phyloP scores from a whole-genome alignment of 2,113 vertebrate genomes.

The Prunella fulvescens region DNA sequence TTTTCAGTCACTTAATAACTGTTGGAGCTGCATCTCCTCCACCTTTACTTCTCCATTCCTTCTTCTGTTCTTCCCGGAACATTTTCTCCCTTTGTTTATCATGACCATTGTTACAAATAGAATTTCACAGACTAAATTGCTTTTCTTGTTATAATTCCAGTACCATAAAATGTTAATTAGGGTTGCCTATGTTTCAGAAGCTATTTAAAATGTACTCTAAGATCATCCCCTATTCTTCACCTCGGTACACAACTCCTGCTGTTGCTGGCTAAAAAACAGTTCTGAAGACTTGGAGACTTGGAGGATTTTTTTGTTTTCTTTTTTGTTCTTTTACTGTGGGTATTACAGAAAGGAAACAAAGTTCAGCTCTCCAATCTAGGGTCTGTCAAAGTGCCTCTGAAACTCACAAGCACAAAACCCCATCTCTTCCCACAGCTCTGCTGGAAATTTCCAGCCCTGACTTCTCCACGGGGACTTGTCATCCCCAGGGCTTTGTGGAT shows the following conservation, averaged over 20 bases:
- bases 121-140: slow-evolving; percentile 30
- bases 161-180: slow-evolving; percentile 34
- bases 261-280: background rate
- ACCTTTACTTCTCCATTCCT: background rate
- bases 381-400: slow-evolving; percentile 9
- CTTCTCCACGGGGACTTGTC: background rate
- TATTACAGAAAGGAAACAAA: background rate
- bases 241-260: background rate
- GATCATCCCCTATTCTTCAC: background rate
- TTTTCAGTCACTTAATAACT: background rate
- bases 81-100: background rate
- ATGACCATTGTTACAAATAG: background rate
- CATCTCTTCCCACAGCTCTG: background rate
- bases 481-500: background rate
- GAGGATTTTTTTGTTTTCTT: background rate
- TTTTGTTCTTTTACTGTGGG: background rate
- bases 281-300: background rate
- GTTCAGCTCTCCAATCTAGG: background rate
- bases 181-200: slow-evolving; percentile 11
- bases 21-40: background rate
- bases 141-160: slow-evolving; percentile 14
- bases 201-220: background rate
- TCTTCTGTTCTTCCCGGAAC: background rate
- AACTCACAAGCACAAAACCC: background rate
- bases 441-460: slow-evolving; percentile 19